Percentiles rank a stretch among this genome's conserved stretches.
These are phyloP conservation scores for Melanaphis sacchari DNA, from an alignment of 1,140 invertebrate genomes.

Conservation along the genomic window DNA sequence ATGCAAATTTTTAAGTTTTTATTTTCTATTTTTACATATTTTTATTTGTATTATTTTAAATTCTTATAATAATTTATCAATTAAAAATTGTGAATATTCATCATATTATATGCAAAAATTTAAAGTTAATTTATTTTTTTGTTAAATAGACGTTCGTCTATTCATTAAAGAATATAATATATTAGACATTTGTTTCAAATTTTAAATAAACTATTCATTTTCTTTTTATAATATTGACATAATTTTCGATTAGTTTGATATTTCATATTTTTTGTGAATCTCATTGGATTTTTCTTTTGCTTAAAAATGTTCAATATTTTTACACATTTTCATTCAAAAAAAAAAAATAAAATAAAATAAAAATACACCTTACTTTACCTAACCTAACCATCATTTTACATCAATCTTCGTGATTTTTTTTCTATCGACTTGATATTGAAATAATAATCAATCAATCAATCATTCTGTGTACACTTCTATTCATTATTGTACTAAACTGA, in stretches of 20 bases:
- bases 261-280: neutral
- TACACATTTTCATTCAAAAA: neutral
- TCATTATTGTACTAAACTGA: constrained; percentile 18
- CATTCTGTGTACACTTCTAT: constrained; percentile 18
- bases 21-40: neutral
- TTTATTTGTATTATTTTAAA: neutral
- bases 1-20: neutral
- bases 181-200: neutral
- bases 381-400: neutral
- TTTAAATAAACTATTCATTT: neutral
- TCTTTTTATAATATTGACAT: neutral
- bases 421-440: constrained; percentile 38
- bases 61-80: neutral
- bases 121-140: neutral
- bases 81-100: too few relatives aligned
- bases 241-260: neutral
- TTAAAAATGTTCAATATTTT: neutral
- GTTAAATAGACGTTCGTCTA: neutral
- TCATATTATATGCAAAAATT: neutral
- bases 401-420: constrained; percentile 46
- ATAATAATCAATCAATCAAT: constrained; percentile 46
- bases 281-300: neutral
- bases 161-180: neutral
- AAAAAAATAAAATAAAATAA: too few relatives aligned
- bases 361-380: neutral